Conservation (phyloP, 2,113 vertebrate species). For the Myanophis thanlyinensis region DNA sequence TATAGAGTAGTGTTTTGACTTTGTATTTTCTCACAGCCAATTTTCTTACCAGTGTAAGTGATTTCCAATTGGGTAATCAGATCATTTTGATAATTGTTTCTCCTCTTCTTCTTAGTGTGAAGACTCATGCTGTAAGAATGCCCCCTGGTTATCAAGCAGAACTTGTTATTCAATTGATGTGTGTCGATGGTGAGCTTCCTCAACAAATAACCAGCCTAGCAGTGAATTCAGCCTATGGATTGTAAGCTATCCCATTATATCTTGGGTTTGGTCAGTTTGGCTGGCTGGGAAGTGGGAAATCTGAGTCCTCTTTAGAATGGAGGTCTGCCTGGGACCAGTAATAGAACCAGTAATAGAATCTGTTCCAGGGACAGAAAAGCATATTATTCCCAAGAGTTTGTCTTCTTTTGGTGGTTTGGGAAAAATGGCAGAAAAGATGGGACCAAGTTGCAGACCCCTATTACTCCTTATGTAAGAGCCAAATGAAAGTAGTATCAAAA, state of each 20-base stretch:
- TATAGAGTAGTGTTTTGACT: not conserved
- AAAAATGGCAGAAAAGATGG: not conserved
- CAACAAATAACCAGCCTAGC: constrained; percentile 94
- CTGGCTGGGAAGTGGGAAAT: not conserved
- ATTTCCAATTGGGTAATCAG: not conserved
- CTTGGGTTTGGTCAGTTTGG: not conserved
- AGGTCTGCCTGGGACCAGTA: not conserved
- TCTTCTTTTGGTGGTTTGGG: not conserved
- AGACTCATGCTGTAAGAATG: constrained; percentile 84
- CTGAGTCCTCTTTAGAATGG: not conserved
- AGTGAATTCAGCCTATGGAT: constrained; percentile 94
- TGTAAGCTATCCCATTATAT: constrained; percentile 81
- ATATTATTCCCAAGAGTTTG: not conserved
- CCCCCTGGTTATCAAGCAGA: constrained; percentile 95
- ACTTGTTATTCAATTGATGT: constrained; percentile 90
- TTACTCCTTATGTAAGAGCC: not conserved
- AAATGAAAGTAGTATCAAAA: not conserved
- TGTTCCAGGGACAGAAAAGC: not conserved
- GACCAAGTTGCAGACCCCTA: not conserved
- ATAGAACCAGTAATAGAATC: not conserved
- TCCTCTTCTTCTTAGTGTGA: constrained; percentile 75
- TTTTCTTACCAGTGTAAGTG: not conserved
- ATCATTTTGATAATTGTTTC: constrained; percentile 23
- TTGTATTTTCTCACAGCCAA: not conserved
- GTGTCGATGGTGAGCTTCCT: constrained; percentile 92